Percentiles rank a stretch among this genome's conserved stretches.
These are phyloP conservation scores for Neodiprion pinetum DNA, from an alignment of 1,140 invertebrate species.

Conservation along the genomic window DNA sequence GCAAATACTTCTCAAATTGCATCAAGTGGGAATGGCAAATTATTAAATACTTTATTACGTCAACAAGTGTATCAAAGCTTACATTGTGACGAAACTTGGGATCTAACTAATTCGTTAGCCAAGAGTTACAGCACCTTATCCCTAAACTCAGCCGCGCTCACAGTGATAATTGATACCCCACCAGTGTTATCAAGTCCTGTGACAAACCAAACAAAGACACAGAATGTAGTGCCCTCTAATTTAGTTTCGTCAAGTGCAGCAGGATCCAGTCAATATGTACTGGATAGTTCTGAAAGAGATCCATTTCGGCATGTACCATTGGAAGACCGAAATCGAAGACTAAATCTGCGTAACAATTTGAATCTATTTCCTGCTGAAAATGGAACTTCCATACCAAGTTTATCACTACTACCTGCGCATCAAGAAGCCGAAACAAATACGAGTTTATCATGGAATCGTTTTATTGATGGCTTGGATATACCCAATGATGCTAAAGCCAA, in stretches of 20 bases:
- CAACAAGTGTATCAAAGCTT: slow-evolving; percentile 50
- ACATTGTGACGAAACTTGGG: slow-evolving; percentile 50
- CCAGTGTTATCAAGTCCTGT: slow-evolving; percentile 52
- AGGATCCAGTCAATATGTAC: slow-evolving; percentile 34
- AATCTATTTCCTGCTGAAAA: slow-evolving; percentile 30
- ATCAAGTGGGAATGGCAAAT: slow-evolving; percentile 54
- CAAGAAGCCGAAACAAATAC: slow-evolving; percentile 44
- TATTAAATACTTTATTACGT: slow-evolving; percentile 54
- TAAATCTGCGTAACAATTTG: slow-evolving; percentile 45
- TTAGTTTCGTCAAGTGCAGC: slow-evolving; percentile 40
- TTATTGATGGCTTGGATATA: slow-evolving; percentile 50
- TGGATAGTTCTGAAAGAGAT: slow-evolving; percentile 37
- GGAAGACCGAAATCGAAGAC: slow-evolving; percentile 40
- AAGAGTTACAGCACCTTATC: slow-evolving; percentile 65
- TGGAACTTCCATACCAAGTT: slow-evolving; percentile 38
- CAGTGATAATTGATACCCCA: slow-evolving; percentile 68
- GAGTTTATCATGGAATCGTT: slow-evolving; percentile 53
- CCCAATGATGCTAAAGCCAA: slow-evolving; percentile 48
- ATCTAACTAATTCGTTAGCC: slow-evolving; percentile 57
- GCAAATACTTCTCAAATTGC: slow-evolving; percentile 59
- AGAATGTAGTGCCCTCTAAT: slow-evolving; percentile 44
- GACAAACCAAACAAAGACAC: slow-evolving; percentile 46
- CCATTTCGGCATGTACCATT: slow-evolving; percentile 34
- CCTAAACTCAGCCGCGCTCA: slow-evolving; percentile 66
- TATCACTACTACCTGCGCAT: slow-evolving; percentile 37